phyloP scores from a whole-genome alignment of 2,113 vertebrate species.

The Neotoma lepida region DNA sequence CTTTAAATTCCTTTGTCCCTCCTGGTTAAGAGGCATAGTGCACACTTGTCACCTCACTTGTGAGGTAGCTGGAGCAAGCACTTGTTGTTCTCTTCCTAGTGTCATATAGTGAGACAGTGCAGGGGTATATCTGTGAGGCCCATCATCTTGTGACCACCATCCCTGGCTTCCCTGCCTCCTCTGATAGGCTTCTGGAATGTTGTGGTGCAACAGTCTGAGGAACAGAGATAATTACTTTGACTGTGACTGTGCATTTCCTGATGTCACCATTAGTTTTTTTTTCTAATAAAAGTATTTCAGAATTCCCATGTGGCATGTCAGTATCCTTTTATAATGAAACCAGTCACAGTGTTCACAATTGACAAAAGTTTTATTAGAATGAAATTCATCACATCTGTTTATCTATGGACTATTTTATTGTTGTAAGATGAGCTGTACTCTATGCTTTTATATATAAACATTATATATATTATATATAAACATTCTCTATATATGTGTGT shows the following conservation, averaged over 20 bases:
- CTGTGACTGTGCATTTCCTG: background rate
- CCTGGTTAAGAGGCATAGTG: background rate
- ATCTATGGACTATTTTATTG: background rate
- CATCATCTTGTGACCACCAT: background rate
- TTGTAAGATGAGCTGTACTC: background rate
- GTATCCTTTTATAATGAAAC: background rate
- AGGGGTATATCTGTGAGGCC: background rate
- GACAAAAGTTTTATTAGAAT: constrained; percentile 12
- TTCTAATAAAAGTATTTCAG: background rate
- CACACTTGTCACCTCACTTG: background rate
- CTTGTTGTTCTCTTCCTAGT: background rate
- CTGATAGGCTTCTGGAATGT: background rate
- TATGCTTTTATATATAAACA: background rate
- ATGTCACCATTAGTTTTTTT: background rate
- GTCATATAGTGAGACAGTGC: background rate
- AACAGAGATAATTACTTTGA: background rate
- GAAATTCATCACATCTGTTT: background rate
- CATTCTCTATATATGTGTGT: no score
- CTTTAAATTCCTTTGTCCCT: background rate
- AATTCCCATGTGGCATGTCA: background rate
- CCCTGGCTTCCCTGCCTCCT: background rate
- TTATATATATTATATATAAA: background rate
- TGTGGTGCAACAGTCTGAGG: background rate
- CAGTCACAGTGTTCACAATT: background rate
- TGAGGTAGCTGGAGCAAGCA: background rate